Conservation (phyloP, 2,113 vertebrate genomes). For the Cyphomyrus plagiostoma region DNA sequence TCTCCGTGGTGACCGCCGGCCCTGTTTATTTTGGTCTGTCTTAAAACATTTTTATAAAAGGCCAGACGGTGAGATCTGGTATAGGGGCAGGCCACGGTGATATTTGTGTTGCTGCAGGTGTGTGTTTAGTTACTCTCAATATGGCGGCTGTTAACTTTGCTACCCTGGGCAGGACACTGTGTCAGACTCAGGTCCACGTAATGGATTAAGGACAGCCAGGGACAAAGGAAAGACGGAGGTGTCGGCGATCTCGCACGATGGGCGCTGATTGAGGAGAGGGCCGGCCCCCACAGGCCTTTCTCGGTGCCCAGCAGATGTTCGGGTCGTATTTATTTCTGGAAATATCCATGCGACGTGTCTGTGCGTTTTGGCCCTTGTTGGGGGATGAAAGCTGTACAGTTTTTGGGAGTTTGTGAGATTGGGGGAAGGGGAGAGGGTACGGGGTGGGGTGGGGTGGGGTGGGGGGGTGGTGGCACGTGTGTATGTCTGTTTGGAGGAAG, state of each 20-base stretch:
- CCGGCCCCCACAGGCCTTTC: neutral
- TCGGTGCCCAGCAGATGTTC: neutral
- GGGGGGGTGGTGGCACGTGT: slow-evolving; percentile 18
- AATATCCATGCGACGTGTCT: neutral
- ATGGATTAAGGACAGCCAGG: neutral
- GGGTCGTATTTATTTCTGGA: neutral
- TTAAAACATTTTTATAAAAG: neutral
- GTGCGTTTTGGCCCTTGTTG: neutral
- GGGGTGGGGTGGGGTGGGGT: too few relatives aligned
- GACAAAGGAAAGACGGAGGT: neutral
- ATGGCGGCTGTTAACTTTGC: neutral
- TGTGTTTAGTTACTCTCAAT: neutral
- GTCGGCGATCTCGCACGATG: neutral
- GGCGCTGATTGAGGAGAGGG: neutral
- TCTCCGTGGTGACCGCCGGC: neutral
- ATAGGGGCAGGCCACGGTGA: neutral
- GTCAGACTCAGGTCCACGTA: neutral
- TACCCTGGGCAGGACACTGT: neutral
- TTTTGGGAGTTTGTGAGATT: slow-evolving; percentile 41
- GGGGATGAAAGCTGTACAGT: neutral
- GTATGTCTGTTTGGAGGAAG: slow-evolving; percentile 30
- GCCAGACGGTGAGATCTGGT: neutral
- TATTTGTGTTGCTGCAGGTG: neutral
- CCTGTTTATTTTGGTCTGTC: neutral
- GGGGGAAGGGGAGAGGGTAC: slow-evolving; percentile 30